phyloP scores from a whole-genome alignment of 2,888 invertebrate species.

The Hyposoter didymator region DNA sequence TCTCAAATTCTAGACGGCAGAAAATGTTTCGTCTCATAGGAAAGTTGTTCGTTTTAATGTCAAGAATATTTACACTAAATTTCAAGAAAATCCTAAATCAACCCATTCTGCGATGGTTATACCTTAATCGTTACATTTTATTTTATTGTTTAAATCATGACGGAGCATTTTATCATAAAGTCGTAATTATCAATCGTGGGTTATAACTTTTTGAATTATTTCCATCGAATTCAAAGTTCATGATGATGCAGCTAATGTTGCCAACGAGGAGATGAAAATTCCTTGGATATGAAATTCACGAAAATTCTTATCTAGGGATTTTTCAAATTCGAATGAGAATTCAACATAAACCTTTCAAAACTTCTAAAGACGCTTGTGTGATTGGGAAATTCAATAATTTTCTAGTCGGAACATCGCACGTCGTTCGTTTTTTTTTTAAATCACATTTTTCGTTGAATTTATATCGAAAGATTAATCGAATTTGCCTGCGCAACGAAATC shows the following conservation, averaged over 20 bases:
- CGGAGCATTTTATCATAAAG: background rate
- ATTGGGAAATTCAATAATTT: background rate
- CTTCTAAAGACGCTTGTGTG: too few species aligned
- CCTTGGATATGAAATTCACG: background rate
- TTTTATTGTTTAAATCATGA: background rate
- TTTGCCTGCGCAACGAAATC: background rate
- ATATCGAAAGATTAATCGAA: background rate
- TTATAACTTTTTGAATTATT: background rate
- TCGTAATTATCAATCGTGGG: background rate
- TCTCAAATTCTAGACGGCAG: too few species aligned
- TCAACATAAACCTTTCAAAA: background rate
- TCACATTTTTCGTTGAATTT: background rate
- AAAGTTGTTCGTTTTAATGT: too few species aligned
- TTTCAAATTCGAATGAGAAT: background rate
- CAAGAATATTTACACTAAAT: too few species aligned
- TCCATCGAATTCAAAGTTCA: background rate
- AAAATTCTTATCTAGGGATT: background rate
- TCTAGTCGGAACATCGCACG: background rate
- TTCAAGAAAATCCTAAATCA: too few species aligned
- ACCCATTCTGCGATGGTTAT: too few species aligned
- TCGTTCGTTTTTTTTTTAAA: background rate
- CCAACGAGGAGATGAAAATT: background rate
- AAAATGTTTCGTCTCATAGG: too few species aligned
- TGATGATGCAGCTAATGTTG: background rate
- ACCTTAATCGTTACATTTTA: background rate